Evolutionary conservation across 2,797 vertebrate genomes (phyloP), one percentile per base, ranked within the genome.

Genomic region (Pagetopsis macropterus): DNA sequence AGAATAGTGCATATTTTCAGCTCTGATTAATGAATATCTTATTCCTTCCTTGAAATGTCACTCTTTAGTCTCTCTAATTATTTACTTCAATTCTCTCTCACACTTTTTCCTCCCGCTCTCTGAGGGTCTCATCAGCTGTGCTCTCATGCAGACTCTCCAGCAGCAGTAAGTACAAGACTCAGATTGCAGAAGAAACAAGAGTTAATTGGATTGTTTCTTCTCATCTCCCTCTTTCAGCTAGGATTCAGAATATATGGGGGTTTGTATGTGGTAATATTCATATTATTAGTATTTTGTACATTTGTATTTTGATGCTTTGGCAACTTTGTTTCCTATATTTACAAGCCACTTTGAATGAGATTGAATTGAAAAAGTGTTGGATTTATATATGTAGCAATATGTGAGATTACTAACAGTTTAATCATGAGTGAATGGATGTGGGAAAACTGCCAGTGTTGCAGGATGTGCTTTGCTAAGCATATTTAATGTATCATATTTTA

Each of bases 11-110:
- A 19, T n/a, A 43, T 52, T 13, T 31, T 62, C 45, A 70, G n/a
- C 55, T 68, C 61, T 48, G 44, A 57, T 70, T 77, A 71, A 75
- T 76, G 66, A 56, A 55, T 6, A 37, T 75, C 3, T 68, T n/a
- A 16, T 31, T 45, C 19, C 58, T 50, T 69, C 15, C 31, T 19
- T 78, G 63, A 65, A 54, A 70, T 23, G 57, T 43, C 19, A 15
- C 59, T 46, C 50, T 21, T 76, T 60, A 51, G 55, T 40, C 64
- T 33, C 31, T 14, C 56, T 67, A 56, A 69, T 82, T 73, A 76
- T 58, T 70, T 59, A 41, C 23, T 41, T 23, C 2, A 51, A 4
- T 23, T 72, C 41, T 15, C 37, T 12, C 19, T 63, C 21, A 16
- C 19, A 27, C 27, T 27, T 49, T 43, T 14, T 59, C 43, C 17